These are phyloP conservation scores for Ochropleura plecta DNA, from an alignment of 2,888 invertebrate species.

Conservation along the genomic window DNA sequence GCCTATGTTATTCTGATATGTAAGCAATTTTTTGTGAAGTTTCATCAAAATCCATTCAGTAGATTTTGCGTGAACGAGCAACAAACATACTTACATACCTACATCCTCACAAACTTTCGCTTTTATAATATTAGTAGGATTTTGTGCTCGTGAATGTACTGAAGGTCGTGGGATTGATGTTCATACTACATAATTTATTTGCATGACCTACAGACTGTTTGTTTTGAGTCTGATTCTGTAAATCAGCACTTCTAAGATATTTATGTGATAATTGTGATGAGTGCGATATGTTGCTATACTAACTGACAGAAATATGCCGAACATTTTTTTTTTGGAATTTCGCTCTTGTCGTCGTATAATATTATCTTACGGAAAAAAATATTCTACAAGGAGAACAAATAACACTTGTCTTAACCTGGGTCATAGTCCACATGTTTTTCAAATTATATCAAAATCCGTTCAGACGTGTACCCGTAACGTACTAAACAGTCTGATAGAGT, in stretches of 20 bases:
- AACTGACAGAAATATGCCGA: background rate
- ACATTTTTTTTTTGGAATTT: background rate
- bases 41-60: too few relatives aligned
- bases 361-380: background rate
- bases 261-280: background rate
- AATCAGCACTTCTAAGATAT: background rate
- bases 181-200: conserved; percentile 7
- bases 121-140: too few relatives aligned
- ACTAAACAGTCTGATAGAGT: background rate
- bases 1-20: too few relatives aligned
- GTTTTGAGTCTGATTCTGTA: conserved; percentile 12
- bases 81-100: too few relatives aligned
- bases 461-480: background rate
- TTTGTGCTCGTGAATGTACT: background rate
- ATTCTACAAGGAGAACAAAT: background rate
- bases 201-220: conserved; percentile 38
- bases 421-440: background rate
- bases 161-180: conserved; percentile 21
- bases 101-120: too few relatives aligned
- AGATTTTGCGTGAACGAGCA: too few relatives aligned
- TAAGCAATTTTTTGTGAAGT: too few relatives aligned
- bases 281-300: background rate
- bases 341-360: background rate
- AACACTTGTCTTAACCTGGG: background rate
- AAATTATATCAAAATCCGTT: background rate